These are phyloP conservation scores for Macaria notata DNA, from an alignment of 2,888 invertebrate species.

Conservation along the genomic window DNA sequence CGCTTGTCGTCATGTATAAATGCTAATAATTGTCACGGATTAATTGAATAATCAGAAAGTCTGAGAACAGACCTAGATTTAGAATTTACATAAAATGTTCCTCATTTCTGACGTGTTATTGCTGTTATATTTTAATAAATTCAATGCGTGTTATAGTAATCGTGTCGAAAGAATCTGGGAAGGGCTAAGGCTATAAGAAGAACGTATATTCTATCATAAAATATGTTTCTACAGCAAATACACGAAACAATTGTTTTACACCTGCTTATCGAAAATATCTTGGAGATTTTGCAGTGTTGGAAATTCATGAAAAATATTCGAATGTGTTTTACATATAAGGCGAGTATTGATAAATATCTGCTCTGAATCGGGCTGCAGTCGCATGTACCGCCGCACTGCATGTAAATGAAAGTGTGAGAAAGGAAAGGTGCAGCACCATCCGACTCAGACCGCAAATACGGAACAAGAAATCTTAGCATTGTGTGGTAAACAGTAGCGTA, in stretches of 20 bases:
- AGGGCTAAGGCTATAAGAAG: no score
- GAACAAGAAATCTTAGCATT: slow-evolving; percentile 17
- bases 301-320: no score
- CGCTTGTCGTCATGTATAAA: not conserved
- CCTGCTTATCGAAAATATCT: no score
- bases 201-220: no score
- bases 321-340: no score
- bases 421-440: slow-evolving; percentile 22
- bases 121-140: no score
- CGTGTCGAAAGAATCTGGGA: no score
- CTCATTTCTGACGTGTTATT: no score
- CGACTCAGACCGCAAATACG: slow-evolving; percentile 20
- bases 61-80: not conserved
- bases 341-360: slow-evolving; percentile 3
- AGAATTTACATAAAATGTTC: not conserved
- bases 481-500: slow-evolving; percentile 21
- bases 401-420: slow-evolving; percentile 28
- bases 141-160: no score
- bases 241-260: no score
- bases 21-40: slow-evolving; percentile 6
- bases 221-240: no score
- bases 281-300: no score
- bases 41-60: slow-evolving; percentile 6
- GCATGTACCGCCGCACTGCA: slow-evolving; percentile 14
- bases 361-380: slow-evolving; percentile 12